Evolutionary conservation across 2,113 vertebrate species (phyloP).

Genomic region (Anguilla japonica): DNA sequence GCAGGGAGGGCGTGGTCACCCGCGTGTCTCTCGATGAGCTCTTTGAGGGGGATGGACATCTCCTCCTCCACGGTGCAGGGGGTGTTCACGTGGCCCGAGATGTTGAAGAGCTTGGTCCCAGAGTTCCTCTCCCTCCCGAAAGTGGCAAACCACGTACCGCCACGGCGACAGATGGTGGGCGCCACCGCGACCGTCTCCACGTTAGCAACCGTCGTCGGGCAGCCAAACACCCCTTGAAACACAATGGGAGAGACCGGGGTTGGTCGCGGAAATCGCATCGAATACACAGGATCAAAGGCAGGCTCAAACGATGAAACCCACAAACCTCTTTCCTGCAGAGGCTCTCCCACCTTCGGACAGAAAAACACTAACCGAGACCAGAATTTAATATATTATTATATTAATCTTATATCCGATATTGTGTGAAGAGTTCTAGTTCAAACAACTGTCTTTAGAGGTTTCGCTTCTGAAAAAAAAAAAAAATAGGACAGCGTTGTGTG

Average conservation of each 20-base stretch:
- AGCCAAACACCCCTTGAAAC: conserved; percentile 88
- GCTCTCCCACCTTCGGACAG: no score
- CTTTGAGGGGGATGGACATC: conserved; percentile 93
- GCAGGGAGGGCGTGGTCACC: conserved; percentile 57
- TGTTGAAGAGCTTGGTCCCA: conserved; percentile 96
- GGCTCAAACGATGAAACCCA: no score
- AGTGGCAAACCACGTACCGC: conserved; percentile 85
- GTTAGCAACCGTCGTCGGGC: conserved; percentile 95
- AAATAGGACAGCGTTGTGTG: neutral
- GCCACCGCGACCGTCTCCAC: conserved; percentile 94
- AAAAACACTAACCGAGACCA: no score
- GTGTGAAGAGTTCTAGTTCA: no score
- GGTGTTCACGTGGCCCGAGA: conserved; percentile 91
- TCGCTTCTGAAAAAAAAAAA: no score
- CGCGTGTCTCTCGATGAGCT: conserved; percentile 92
- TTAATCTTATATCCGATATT: no score
- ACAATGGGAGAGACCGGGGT: neutral
- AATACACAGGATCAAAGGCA: no score
- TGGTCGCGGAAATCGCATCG: neutral
- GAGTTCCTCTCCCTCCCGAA: conserved; percentile 95
- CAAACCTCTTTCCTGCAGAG: no score
- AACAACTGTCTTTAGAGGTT: no score
- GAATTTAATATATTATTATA: no score
- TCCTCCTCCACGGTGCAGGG: conserved; percentile 98
- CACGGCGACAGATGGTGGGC: conserved; percentile 92